Base-by-base conservation (phyloP, 2,797 vertebrate genomes). In the Neostethus bicornis region DNA sequence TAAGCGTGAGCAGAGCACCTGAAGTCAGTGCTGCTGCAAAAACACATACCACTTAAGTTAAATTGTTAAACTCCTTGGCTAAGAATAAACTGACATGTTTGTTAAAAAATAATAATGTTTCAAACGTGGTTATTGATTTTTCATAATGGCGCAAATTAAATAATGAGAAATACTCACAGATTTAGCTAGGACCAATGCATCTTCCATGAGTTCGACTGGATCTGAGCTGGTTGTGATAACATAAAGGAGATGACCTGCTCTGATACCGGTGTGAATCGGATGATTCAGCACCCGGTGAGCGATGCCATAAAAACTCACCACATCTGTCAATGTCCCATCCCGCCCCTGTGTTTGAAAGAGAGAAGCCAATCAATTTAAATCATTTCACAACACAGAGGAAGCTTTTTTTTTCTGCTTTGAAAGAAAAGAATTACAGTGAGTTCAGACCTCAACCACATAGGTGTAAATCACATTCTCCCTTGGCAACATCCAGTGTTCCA, bases 201-300 rank as follows among this genome's bases (percentile, higher is more conserved):
- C 96, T 16, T 93, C 92, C 92, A 98, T 92, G 70, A 99, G 93
- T 78, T 94, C 90, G 0, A 87, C 74, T 37, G 91, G 87, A 52
- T 93, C 92, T 0, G 93, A 93, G 81, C 89, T 86, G 61, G 92
- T 92, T 51, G 91, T 93, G 31, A 93, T 90, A 0, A 91, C 86
- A 86, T 93, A 95, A 70, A 97, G 90, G 29, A 93, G 93, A 20
- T 94, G 93, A 65, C 95, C 96, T 54, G 92, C 93, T 87, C 92
- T 97, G 70, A 99, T 87, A 73, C 86, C 90, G 43, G 89, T 92
- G 91, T 99, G 95, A 16, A 93, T 89, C 0, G 84, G 90, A 62
- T 98, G 94, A 83, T 97, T 97, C 90, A 98, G 92, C 85, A 97
- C 94, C 62, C 83, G 94, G 53, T 84, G 96, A 59, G 91, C 90